Evolutionary conservation across 92 coral and sea anemone genomes (phyloP), one percentile per base, ranked within the genome.

Genomic region (Desmophyllum pertusum): DNA sequence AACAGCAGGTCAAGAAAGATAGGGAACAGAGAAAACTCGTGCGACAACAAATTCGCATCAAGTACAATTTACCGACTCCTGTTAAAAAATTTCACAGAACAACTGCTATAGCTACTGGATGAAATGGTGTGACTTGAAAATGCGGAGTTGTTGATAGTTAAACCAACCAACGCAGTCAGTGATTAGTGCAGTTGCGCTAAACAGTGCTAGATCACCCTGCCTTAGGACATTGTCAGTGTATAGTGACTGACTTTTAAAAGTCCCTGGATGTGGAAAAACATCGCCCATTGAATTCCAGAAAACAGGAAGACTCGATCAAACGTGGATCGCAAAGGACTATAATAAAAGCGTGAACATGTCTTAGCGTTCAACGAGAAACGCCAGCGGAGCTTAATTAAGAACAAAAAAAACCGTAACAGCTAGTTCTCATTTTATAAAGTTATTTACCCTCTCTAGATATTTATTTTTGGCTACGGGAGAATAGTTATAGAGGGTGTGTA

Each of bases 31-130:
- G 86, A 27, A 81, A 82, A 69, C 67, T 33, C 17, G 35, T 75
- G 3, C 75, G 90, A 25, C 68, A 81, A 68, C 78, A 81, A 37
- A 66, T 87, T 55, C 84, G 90, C 41, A 21, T 43, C 11, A 87
- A 82, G n/a, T 87, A 87, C 74, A 65, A 87, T 41, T 46, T 87
- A 38, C 87, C 87, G 4, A 65, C 48, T 18, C 83, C 72, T n/a
- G n/a, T n/a, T n/a, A n/a, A n/a, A 1, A 35, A 40, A 13, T 36
- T 19, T 5, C 40, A 40, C 23, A 67, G 79, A 42, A 70, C 42
- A 2, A 51, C 53, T 8, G 42, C 30, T 9, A 66, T 76, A 19
- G 87, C 75, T 5, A 7, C 66, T 14, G 75, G 82, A 46, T 84
- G n/a, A 83, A 30, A 1, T 5, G 43, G 31, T 43, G 76, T 33